Conservation (phyloP, 2,797 vertebrate species). For the Sebastes kiyomatsui region DNA sequence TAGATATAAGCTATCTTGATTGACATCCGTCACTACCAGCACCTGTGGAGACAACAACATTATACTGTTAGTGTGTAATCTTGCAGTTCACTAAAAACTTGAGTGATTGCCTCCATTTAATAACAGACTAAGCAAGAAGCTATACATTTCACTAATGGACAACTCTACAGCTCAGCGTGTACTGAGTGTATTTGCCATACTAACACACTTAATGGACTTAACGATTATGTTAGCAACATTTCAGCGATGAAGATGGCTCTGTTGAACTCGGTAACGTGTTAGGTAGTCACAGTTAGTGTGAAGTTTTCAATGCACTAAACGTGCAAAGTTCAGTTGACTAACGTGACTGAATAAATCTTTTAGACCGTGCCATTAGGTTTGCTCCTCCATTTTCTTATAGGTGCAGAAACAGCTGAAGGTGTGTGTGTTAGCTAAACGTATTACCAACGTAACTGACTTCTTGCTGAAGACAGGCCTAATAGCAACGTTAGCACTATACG, state of each 20-base stretch:
- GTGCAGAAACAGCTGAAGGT: rapidly evolving
- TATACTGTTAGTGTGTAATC: background rate
- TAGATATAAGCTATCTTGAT: too few relatives aligned
- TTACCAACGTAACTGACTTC: background rate
- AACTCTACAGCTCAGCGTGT: background rate
- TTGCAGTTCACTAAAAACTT: rapidly evolving
- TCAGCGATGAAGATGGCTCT: background rate
- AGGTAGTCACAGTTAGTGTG: background rate
- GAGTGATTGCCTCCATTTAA: background rate
- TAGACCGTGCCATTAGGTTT: rapidly evolving
- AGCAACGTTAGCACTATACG: background rate
- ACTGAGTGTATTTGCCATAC: background rate
- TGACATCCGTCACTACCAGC: rapidly evolving
- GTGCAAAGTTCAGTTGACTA: rapidly evolving
- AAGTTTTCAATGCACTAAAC: rapidly evolving
- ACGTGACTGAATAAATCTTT: background rate
- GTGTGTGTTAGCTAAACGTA: background rate
- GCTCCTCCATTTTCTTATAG: background rate
- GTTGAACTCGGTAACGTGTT: background rate
- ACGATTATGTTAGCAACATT: background rate
- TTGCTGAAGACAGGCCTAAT: background rate
- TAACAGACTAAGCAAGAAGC: background rate
- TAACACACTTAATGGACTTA: background rate
- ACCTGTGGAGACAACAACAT: conserved; percentile 42
- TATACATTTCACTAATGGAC: background rate